These are phyloP conservation scores for Carpatolechia fugitivella DNA, from an alignment of 2,888 invertebrate species.

Conservation along the genomic window DNA sequence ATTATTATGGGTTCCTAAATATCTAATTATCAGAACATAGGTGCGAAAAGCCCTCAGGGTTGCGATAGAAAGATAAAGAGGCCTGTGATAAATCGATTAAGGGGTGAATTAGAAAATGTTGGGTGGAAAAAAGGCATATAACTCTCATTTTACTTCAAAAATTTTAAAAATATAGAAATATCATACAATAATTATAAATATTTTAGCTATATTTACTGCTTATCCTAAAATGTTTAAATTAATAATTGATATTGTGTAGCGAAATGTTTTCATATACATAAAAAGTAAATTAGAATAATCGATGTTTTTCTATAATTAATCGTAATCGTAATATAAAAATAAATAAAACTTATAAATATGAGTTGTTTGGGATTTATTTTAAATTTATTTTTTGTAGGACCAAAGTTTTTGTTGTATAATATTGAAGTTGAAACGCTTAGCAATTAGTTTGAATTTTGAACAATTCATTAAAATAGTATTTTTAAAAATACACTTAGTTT, in stretches of 20 bases:
- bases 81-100: constrained; percentile 73
- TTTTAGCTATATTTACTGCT: constrained; percentile 46
- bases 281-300: constrained; percentile 34
- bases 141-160: constrained; percentile 47
- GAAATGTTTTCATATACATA: constrained; percentile 64
- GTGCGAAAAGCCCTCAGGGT: constrained; percentile 68
- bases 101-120: constrained; percentile 43
- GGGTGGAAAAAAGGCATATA: constrained; percentile 39
- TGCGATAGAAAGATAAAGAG: constrained; percentile 55
- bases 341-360: too few species aligned
- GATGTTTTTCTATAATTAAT: constrained; percentile 53
- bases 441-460: constrained; percentile 19
- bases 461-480: too few species aligned
- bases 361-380: not conserved
- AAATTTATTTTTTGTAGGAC: constrained; percentile 49
- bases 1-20: constrained; percentile 32
- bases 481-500: not conserved
- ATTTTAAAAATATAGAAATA: constrained; percentile 18
- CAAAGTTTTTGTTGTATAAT: constrained; percentile 48
- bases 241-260: constrained; percentile 40
- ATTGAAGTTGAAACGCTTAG: constrained; percentile 38
- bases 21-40: constrained; percentile 49
- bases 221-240: constrained; percentile 34
- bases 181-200: constrained; percentile 30
- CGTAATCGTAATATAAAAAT: too few species aligned